These are phyloP conservation scores for Triplophysa rosa DNA, from an alignment of 2,113 vertebrate genomes.

Conservation along the genomic window DNA sequence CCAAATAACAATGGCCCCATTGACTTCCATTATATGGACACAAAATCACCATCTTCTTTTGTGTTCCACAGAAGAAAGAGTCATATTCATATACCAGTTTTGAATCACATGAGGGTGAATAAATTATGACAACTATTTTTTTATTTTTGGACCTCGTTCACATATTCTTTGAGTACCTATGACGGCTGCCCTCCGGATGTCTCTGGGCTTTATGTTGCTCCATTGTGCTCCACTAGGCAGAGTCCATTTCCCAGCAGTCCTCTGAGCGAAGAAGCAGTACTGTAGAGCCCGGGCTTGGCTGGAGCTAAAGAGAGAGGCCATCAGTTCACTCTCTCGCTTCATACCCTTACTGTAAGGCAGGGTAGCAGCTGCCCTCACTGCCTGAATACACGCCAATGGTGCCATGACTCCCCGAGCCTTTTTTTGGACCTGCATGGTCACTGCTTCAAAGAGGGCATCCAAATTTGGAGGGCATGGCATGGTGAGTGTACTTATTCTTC, in stretches of 20 bases:
- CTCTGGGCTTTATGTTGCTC: constrained; percentile 72
- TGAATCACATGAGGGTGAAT: too few relatives aligned
- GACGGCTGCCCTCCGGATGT: constrained; percentile 78
- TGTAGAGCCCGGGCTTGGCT: constrained; percentile 84
- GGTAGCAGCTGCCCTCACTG: constrained; percentile 75
- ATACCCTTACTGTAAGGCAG: constrained; percentile 77
- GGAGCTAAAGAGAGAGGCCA: constrained; percentile 73
- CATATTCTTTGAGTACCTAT: constrained; percentile 73
- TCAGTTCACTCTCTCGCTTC: constrained; percentile 76
- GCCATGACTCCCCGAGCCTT: constrained; percentile 77
- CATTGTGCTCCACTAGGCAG: constrained; percentile 77
- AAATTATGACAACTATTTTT: background rate
- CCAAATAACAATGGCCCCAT: too few relatives aligned
- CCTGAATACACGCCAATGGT: constrained; percentile 81
- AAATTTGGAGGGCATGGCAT: constrained; percentile 65
- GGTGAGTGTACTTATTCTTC: constrained; percentile 71
- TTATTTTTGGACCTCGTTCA: background rate
- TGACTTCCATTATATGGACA: background rate
- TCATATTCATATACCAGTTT: too few relatives aligned
- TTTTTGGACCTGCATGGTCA: constrained; percentile 66
- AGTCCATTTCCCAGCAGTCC: constrained; percentile 76
- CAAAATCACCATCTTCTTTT: background rate
- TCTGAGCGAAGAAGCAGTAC: constrained; percentile 87
- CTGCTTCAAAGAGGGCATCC: constrained; percentile 73
- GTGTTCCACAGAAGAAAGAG: too few relatives aligned